Percentiles rank a stretch among this genome's conserved stretches.
Evolutionary conservation across 2,113 vertebrate genomes (phyloP).

Genomic region (Toxotes jaculatrix): DNA sequence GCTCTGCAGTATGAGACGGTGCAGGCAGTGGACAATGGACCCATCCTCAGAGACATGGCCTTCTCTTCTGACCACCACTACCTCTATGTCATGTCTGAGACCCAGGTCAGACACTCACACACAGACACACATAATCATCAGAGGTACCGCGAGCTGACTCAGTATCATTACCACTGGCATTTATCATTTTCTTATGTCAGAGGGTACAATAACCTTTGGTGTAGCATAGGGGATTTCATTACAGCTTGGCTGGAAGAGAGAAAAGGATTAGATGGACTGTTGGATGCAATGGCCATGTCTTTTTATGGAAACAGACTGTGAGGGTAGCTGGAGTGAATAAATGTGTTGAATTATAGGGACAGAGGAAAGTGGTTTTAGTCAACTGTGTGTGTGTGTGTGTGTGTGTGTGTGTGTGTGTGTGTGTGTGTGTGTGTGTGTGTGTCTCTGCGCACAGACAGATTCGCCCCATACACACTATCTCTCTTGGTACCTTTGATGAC

Average conservation of each 20-base stretch:
- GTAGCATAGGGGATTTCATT: slow-evolving; percentile 54
- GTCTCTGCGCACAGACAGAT: slow-evolving; percentile 20
- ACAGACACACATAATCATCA: neutral
- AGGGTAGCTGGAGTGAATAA: slow-evolving; percentile 56
- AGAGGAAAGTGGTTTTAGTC: slow-evolving; percentile 49
- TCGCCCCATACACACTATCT: slow-evolving; percentile 42
- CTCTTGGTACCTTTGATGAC: slow-evolving; percentile 68
- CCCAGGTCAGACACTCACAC: slow-evolving; percentile 88
- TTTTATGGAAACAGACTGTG: slow-evolving; percentile 55
- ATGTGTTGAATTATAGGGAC: slow-evolving; percentile 63
- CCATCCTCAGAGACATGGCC: slow-evolving; percentile 94
- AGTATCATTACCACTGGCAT: slow-evolving; percentile 43
- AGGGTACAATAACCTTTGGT: slow-evolving; percentile 46
- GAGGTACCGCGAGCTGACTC: slow-evolving; percentile 13
- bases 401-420: neutral
- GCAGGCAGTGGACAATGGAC: slow-evolving; percentile 92
- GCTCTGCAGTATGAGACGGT: slow-evolving; percentile 94
- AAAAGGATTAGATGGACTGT: slow-evolving; percentile 48
- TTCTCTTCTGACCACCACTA: slow-evolving; percentile 93
- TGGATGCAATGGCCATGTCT: slow-evolving; percentile 45
- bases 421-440: neutral
- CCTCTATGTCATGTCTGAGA: slow-evolving; percentile 97
- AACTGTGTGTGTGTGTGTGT: slow-evolving; percentile 14
- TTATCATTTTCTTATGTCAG: slow-evolving; percentile 59
- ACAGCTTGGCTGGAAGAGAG: slow-evolving; percentile 37